These are phyloP conservation scores for Erebia aethiops DNA, from an alignment of 2,888 invertebrate species.

Conservation along the genomic window DNA sequence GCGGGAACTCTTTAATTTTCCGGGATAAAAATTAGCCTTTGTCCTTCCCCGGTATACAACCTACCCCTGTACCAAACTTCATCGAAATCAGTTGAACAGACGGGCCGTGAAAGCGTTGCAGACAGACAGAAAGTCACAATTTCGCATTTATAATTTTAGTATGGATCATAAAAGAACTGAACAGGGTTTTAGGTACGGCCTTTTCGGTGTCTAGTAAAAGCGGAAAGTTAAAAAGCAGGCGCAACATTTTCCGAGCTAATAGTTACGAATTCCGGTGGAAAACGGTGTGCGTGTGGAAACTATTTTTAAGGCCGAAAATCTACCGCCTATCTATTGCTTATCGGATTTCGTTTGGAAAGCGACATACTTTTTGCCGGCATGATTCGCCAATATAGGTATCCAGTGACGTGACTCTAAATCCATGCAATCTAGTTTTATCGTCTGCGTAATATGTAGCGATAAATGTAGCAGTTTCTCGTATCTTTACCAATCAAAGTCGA, in stretches of 20 bases:
- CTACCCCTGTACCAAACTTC: too few species aligned
- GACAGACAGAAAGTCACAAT: too few species aligned
- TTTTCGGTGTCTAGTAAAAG: slow-evolving; percentile 1
- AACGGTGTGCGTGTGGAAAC: slow-evolving; percentile 12
- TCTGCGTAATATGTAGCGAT: not conserved
- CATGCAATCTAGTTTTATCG: slow-evolving; percentile 42
- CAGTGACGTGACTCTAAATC: slow-evolving; percentile 48
- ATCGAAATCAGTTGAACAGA: too few species aligned
- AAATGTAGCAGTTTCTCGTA: not conserved
- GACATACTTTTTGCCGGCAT: slow-evolving; percentile 36
- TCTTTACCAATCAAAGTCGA: slow-evolving; percentile 1
- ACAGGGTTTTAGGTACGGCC: not conserved
- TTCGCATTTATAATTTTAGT: not conserved
- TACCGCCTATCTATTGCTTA: slow-evolving; percentile 24
- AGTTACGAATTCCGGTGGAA: slow-evolving; percentile 13
- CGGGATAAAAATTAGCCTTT: too few species aligned
- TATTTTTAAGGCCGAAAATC: slow-evolving; percentile 23
- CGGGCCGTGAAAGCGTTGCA: too few species aligned
- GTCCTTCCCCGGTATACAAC: not conserved
- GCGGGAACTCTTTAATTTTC: too few species aligned
- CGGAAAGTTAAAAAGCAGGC: not conserved
- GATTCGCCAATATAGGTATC: slow-evolving; percentile 50
- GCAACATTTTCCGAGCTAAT: slow-evolving; percentile 5
- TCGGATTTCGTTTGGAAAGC: slow-evolving; percentile 32
- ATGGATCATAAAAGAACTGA: not conserved